A percentile compares a stretch with the other conserved stretches of the same genome.
Conservation (phyloP, 2,797 vertebrate genomes). For the Sphenopsis melanotis region DNA sequence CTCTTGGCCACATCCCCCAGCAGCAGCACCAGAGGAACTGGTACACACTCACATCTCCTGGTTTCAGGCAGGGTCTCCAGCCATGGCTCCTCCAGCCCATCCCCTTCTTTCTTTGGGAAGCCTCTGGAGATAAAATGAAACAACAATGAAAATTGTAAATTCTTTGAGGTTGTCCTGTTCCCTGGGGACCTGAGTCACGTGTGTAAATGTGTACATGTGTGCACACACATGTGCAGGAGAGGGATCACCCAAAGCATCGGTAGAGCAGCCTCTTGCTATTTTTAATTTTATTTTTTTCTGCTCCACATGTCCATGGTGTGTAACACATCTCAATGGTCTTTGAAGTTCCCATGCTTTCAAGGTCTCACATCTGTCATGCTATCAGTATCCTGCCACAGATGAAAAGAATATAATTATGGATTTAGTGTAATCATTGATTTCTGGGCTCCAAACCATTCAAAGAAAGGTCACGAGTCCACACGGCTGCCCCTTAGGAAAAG, state of each 20-base stretch:
- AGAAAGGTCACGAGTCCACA: slow-evolving; percentile 60
- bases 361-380: slow-evolving; percentile 50
- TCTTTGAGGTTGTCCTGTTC: neutral
- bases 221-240: neutral
- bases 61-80: neutral
- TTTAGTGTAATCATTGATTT: slow-evolving; percentile 68
- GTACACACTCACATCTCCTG: rapidly evolving
- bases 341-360: slow-evolving; percentile 62
- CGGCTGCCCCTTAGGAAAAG: slow-evolving; percentile 43
- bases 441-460: slow-evolving; percentile 56
- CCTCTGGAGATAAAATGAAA: neutral
- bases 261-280: neutral
- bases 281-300: neutral
- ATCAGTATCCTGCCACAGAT: slow-evolving; percentile 33
- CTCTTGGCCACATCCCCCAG: neutral
- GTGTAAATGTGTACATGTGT: rapidly evolving
- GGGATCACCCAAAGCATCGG: neutral
- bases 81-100: neutral
- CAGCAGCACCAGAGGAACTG: rapidly evolving
- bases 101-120: neutral
- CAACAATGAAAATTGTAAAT: neutral
- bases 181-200: rapidly evolving
- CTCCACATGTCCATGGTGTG: slow-evolving; percentile 10
- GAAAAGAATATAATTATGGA: slow-evolving; percentile 67
- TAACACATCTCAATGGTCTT: slow-evolving; percentile 31